These are phyloP conservation scores for Drosophila merina DNA, from an alignment of 2,888 invertebrate genomes.

Conservation along the genomic window DNA sequence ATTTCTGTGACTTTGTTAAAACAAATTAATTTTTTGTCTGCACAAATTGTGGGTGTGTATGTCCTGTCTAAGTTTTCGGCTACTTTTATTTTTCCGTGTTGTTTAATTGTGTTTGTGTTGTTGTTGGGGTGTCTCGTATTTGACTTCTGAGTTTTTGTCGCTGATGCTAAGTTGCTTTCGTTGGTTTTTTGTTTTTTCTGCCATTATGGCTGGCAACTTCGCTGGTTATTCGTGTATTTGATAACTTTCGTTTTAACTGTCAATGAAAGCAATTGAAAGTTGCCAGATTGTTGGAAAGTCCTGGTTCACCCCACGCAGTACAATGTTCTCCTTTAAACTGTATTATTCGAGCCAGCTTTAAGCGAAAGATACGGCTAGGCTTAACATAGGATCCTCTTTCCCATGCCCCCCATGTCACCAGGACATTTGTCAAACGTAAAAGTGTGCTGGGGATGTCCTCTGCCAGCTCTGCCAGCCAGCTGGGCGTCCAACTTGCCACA, in stretches of 20 bases:
- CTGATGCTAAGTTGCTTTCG: constrained; percentile 30
- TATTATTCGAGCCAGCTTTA: constrained; percentile 11
- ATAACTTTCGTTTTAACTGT: constrained; percentile 59
- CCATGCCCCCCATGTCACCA: constrained; percentile 7
- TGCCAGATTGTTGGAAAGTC: constrained; percentile 38
- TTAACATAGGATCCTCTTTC: constrained; percentile 6
- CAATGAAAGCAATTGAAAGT: constrained; percentile 59
- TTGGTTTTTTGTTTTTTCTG: constrained; percentile 19
- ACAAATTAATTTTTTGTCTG: background rate
- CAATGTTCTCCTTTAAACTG: constrained; percentile 13
- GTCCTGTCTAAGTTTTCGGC: constrained; percentile 63
- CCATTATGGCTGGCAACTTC: constrained; percentile 33
- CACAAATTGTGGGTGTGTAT: constrained; percentile 7
- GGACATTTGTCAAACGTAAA: constrained; percentile 45
- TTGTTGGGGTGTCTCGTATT: constrained; percentile 48
- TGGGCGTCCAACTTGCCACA: constrained; percentile 52
- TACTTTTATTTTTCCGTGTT: constrained; percentile 54
- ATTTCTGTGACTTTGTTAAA: no score
- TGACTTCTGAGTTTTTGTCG: constrained; percentile 50
- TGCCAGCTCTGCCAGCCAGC: constrained; percentile 58
- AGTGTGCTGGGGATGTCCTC: constrained; percentile 48
- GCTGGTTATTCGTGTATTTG: constrained; percentile 37
- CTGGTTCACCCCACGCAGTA: background rate
- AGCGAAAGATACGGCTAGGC: background rate
- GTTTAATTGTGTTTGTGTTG: constrained; percentile 63